phyloP scores from a whole-genome alignment of 1,140 invertebrate genomes.

The Anastatus disparis region DNA sequence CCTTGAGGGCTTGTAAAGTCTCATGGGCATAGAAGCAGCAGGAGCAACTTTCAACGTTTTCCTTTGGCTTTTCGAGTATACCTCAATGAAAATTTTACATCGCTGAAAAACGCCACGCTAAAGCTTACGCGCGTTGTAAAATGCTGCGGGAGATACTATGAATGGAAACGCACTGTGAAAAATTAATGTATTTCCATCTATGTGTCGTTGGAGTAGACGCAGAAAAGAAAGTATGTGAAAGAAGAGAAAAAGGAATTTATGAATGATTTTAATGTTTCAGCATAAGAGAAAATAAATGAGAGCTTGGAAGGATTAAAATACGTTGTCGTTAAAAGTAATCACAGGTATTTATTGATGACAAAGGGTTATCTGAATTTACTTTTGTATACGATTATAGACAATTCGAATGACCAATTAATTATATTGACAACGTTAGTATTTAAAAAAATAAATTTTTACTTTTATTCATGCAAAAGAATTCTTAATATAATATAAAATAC shows the following conservation, averaged over 20 bases:
- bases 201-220: background rate
- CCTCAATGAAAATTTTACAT: constrained; percentile 18
- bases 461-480: no score
- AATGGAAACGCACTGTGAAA: background rate
- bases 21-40: background rate
- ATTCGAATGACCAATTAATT: no score
- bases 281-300: no score
- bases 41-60: background rate
- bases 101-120: background rate
- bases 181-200: background rate
- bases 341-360: no score
- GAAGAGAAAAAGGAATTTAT: background rate
- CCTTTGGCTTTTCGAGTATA: background rate
- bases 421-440: no score
- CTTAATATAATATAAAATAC: no score
- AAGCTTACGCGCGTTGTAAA: no score
- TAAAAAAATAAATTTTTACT: no score
- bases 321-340: no score
- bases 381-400: no score
- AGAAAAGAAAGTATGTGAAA: background rate
- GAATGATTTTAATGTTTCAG: background rate
- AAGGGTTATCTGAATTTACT: no score
- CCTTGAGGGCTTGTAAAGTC: constrained; percentile 3
- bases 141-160: background rate
- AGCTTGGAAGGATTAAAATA: no score